Conservation (phyloP, 2,113 vertebrate genomes). For the Egretta garzetta region DNA sequence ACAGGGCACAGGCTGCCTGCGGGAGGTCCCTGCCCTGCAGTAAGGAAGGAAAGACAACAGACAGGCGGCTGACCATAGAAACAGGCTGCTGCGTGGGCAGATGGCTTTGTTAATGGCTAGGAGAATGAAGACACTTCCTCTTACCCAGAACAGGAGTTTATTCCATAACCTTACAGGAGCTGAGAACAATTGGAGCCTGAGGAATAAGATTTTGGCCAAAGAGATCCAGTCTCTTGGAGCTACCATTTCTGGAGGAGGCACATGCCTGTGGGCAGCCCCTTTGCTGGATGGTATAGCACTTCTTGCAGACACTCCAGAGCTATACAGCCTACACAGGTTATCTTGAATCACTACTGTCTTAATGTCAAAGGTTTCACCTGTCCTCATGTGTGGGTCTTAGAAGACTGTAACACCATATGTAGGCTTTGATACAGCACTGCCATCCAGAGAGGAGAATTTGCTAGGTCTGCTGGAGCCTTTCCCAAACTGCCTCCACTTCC, state of each 20-base stretch:
- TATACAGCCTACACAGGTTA: background rate
- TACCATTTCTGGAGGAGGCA: background rate
- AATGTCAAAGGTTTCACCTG: background rate
- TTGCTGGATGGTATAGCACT: background rate
- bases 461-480: background rate
- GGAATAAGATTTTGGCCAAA: background rate
- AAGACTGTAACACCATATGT: background rate
- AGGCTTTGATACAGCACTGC: background rate
- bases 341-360: background rate
- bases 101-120: background rate
- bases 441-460: background rate
- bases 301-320: background rate
- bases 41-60: slow-evolving; percentile 7
- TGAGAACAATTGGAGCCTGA: background rate
- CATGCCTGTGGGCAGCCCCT: background rate
- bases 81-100: background rate
- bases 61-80: background rate
- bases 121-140: background rate
- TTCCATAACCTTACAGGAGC: background rate
- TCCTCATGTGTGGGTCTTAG: background rate
- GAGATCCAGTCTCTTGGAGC: background rate
- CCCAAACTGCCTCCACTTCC: background rate
- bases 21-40: slow-evolving; percentile 50
- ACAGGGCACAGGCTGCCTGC: background rate
- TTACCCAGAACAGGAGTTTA: accelerated